These are phyloP conservation scores for Merodon equestris DNA, from an alignment of 2,888 invertebrate genomes.

Conservation along the genomic window DNA sequence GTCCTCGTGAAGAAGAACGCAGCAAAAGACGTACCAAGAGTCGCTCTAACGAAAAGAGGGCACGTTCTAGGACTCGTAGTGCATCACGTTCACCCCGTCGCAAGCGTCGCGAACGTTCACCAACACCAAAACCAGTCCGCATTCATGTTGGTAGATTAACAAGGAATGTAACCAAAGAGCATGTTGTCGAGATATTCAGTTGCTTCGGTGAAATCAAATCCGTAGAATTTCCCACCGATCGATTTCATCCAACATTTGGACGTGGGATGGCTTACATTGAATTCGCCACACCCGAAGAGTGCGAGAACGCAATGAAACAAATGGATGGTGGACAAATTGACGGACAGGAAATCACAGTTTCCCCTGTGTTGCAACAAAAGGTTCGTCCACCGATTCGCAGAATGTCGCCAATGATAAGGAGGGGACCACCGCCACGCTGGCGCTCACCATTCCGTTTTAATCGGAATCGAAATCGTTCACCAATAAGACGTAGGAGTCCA, in stretches of 20 bases:
- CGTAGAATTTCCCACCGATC: slow-evolving; percentile 94
- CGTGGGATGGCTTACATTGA: slow-evolving; percentile 97
- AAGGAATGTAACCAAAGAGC: slow-evolving; percentile 94
- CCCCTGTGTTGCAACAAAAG: slow-evolving; percentile 92
- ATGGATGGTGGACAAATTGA: slow-evolving; percentile 99
- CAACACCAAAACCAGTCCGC: slow-evolving; percentile 93
- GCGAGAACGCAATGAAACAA: slow-evolving; percentile 98
- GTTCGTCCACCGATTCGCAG: slow-evolving; percentile 75
- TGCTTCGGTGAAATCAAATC: slow-evolving; percentile 91
- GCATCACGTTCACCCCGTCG: slow-evolving; percentile 89
- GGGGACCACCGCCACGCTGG: slow-evolving; percentile 76
- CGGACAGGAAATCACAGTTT: slow-evolving; percentile 96
- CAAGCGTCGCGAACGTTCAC: slow-evolving; percentile 89
- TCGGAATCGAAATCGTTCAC: slow-evolving; percentile 74
- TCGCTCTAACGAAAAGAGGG: slow-evolving; percentile 72
- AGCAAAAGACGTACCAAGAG: slow-evolving; percentile 57
- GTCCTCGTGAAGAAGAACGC: slow-evolving; percentile 71
- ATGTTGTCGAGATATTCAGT: slow-evolving; percentile 94
- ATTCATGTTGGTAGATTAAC: slow-evolving; percentile 96
- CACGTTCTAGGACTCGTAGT: slow-evolving; percentile 82
- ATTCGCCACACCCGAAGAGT: slow-evolving; percentile 94
- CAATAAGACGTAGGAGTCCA: slow-evolving; percentile 75
- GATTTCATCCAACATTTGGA: slow-evolving; percentile 92
- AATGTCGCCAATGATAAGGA: slow-evolving; percentile 76
- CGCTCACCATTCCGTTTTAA: slow-evolving; percentile 77